Base-by-base conservation (phyloP, 2,113 vertebrate species). In the Brachyistius frenatus region DNA sequence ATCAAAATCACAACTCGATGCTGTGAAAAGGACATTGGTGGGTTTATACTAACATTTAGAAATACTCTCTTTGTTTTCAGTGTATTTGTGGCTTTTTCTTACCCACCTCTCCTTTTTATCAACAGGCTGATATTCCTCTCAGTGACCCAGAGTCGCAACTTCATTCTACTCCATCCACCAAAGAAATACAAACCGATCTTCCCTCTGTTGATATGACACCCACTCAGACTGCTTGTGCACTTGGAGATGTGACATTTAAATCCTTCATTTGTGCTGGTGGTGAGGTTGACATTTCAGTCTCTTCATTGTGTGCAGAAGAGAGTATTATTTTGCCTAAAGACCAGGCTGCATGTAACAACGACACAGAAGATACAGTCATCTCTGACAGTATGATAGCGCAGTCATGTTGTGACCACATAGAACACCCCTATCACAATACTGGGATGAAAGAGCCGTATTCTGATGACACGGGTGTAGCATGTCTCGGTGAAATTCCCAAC, bases 211-310 rank as follows among this genome's bases (percentile, higher is more conserved):
- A 80, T 15, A 14, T 46, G 4, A 39, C 23, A 6, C 2, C 35
- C 46, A 16, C 54, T 15, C 56, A 55, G 41, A 14, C 9, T 5
- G 15, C 31, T 35, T 30, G 31, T 70, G 84, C 47, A 69, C 47
- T 78, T 68, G 81, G 63, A 77, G 82, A 92, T 63, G 44, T 92
- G 16, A 90, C 87, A 49, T 88, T 88, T 46, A 92, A 90, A 74
- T 90, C 91, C 7, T 90, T 94, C 23, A 37, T 78, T 53, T 91
- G 90, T 73, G 53, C 75, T 50, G 83, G 86, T 7, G 90, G 78
- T 8, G 91, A 93, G 56, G 63, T 91, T 66, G 87, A 85, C 70
- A 63, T 93, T 33, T n/a, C 62, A 50, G 78, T 3, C 2, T 71
- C 73, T 33, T 80, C 55, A 3, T 3, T 55, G 13, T 74, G 66